These are phyloP conservation scores for Acrossocheilus fasciatus DNA, from an alignment of 2,797 vertebrate species.

Conservation along the genomic window DNA sequence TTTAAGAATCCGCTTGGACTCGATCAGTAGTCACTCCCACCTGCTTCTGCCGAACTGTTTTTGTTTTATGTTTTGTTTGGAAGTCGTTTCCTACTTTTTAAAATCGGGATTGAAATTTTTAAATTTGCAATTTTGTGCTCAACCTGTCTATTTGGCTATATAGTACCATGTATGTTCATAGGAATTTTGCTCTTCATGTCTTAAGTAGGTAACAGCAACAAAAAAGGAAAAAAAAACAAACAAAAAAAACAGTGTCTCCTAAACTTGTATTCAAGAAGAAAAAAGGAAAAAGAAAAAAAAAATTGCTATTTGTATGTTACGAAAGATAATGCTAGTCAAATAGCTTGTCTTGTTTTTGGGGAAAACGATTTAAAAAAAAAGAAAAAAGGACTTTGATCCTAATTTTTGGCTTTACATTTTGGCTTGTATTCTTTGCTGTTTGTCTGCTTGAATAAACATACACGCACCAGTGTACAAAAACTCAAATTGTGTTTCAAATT, in stretches of 20 bases:
- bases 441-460: constrained; percentile 99
- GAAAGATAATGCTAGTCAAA: constrained; percentile 86
- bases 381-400: constrained; percentile 77
- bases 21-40: constrained; percentile 88
- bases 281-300: constrained; percentile 70
- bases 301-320: constrained; percentile 95
- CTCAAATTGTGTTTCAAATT: constrained; percentile 98
- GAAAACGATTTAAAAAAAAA: neutral
- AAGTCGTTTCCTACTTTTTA: constrained; percentile 66
- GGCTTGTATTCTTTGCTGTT: constrained; percentile 99
- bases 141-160: constrained; percentile 90
- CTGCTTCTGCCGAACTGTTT: constrained; percentile 95
- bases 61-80: constrained; percentile 82
- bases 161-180: constrained; percentile 92
- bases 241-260: constrained; percentile 67
- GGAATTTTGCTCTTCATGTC: constrained; percentile 89
- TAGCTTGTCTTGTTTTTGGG: constrained; percentile 88
- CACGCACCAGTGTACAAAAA: constrained; percentile 93
- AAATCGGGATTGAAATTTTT: constrained; percentile 76
- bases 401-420: constrained; percentile 92
- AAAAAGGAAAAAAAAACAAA: constrained; percentile 10
- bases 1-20: constrained; percentile 97
- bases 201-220: constrained; percentile 85
- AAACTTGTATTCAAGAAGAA: constrained; percentile 84
- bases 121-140: constrained; percentile 87